These are phyloP conservation scores for Staurois parvus DNA, from an alignment of 2,797 vertebrate genomes.

Conservation along the genomic window DNA sequence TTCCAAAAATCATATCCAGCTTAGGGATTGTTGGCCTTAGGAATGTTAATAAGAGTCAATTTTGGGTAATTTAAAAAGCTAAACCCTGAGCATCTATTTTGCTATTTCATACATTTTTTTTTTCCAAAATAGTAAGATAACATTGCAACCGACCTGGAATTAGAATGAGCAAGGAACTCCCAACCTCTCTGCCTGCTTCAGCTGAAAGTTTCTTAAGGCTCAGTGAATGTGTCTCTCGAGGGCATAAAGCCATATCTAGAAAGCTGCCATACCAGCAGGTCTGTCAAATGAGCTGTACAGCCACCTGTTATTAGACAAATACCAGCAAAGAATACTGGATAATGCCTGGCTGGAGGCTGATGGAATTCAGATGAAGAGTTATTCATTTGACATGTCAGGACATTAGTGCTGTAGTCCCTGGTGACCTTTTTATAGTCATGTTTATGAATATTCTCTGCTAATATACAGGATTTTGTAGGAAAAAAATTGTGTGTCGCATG, in stretches of 20 bases:
- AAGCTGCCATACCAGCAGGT: background rate
- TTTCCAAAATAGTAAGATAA: background rate
- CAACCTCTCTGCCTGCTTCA: background rate
- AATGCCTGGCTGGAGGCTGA: background rate
- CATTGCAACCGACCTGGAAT: background rate
- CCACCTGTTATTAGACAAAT: slow-evolving; percentile 15
- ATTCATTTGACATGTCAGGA: background rate
- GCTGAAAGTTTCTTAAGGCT: slow-evolving; percentile 10
- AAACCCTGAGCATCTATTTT: background rate
- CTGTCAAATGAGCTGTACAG: slow-evolving; percentile 17
- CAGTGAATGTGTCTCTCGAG: slow-evolving; percentile 3
- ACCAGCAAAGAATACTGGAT: background rate
- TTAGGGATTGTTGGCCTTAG: background rate
- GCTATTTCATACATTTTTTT: background rate
- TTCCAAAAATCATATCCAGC: background rate
- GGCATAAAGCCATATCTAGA: slow-evolving; percentile 3
- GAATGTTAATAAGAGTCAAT: background rate
- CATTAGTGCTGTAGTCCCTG: background rate
- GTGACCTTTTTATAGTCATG: background rate
- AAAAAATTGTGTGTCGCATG: too few species aligned
- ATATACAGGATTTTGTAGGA: too few species aligned
- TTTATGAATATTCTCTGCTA: background rate
- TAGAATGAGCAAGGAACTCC: background rate
- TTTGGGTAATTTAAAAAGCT: background rate
- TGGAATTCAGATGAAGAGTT: background rate